Conservation (phyloP, 2,797 vertebrate species). For the Pangasius larnaudii region DNA sequence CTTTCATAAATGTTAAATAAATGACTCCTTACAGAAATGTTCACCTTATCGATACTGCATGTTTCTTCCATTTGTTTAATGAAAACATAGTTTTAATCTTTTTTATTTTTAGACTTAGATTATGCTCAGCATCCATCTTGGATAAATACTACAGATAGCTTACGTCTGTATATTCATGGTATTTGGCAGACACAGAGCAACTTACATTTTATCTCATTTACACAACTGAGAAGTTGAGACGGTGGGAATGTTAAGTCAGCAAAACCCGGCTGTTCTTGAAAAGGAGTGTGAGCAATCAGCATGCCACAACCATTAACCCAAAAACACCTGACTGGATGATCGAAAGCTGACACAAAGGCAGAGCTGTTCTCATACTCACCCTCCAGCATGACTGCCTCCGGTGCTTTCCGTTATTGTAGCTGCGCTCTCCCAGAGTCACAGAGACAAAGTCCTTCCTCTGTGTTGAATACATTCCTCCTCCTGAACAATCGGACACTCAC, state of each 20-base stretch:
- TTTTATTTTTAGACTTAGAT: too few species aligned
- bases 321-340: not conserved
- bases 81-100: too few species aligned
- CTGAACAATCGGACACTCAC: slow-evolving; percentile 43
- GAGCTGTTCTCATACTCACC: slow-evolving; percentile 74
- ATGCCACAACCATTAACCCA: not conserved
- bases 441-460: slow-evolving; percentile 90
- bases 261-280: not conserved
- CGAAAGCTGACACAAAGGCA: not conserved
- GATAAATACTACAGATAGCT: not conserved
- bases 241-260: not conserved
- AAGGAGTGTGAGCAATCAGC: not conserved
- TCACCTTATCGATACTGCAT: too few species aligned
- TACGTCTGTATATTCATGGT: too few species aligned
- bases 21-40: too few species aligned
- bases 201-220: too few species aligned
- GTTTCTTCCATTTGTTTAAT: too few species aligned
- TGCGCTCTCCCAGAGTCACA: slow-evolving; percentile 80
- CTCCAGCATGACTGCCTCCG: slow-evolving; percentile 90
- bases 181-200: too few species aligned
- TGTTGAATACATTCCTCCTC: slow-evolving; percentile 80
- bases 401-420: slow-evolving; percentile 87
- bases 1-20: too few species aligned
- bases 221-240: too few species aligned
- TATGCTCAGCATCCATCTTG: too few species aligned